Conservation (phyloP, 2,797 vertebrate genomes). For the Myripristis murdjan region DNA sequence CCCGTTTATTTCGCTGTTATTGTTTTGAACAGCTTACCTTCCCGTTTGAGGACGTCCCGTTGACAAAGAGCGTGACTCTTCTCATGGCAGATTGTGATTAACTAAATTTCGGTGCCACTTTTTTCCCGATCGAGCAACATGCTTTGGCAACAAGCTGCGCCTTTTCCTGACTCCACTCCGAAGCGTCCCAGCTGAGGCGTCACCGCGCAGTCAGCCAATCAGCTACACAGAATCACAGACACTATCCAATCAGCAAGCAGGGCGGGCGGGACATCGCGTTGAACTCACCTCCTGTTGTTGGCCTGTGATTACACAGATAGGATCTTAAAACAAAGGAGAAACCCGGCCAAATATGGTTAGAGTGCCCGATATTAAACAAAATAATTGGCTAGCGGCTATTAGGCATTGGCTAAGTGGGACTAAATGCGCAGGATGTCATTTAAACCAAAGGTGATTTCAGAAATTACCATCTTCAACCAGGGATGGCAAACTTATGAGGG, state of each 20-base stretch:
- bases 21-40: conserved; percentile 76
- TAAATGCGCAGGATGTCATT: too few species aligned
- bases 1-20: not conserved
- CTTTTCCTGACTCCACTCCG: not conserved
- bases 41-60: conserved; percentile 89
- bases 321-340: too few species aligned
- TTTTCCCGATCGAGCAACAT: not conserved
- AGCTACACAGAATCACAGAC: fast-evolving
- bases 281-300: too few species aligned
- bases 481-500: too few species aligned
- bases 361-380: too few species aligned
- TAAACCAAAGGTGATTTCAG: too few species aligned
- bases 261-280: conserved; percentile 31
- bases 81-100: conserved; percentile 74
- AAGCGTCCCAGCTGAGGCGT: not conserved
- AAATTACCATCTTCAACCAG: too few species aligned
- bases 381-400: too few species aligned
- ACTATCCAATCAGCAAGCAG: conserved; percentile 24
- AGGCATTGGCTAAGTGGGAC: too few species aligned
- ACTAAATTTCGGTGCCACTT: fast-evolving
- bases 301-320: too few species aligned
- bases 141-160: not conserved
- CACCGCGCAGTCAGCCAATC: conserved; percentile 39
- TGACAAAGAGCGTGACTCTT: conserved; percentile 93
- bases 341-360: too few species aligned